Evolutionary conservation across 1,140 invertebrate genomes (phyloP), one percentile per base, ranked within the genome.

Genomic region (Hylaeus volcanicus): DNA sequence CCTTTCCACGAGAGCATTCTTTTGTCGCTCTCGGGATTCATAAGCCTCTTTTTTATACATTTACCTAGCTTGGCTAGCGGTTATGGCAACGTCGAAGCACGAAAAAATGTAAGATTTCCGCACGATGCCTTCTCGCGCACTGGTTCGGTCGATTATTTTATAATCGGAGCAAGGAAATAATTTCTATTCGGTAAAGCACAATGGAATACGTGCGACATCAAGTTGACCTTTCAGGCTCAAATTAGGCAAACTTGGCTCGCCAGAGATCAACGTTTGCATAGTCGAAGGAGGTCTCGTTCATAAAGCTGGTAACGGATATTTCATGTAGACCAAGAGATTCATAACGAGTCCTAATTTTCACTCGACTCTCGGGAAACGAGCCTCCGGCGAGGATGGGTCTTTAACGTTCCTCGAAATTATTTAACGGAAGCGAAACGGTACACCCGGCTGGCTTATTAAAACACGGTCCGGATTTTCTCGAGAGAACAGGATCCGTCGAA

Each of bases 381-480:
- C 65, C 45, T 37, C 65, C 15, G 11, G 5, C 45, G n/a, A n/a
- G n/a, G 8, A 41, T 55, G 15, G 15, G 37, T 61, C 15, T 15
- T 70, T 61, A 69, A 76, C 55, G 64, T 41, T 51, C 14, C 45
- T 41, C 45, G 45, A 60, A 53, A 78, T 71, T 78, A 78, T 78
- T 63, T 71, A 71, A 63, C 66, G 75, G 6, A 41, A 70, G 9
- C 43, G n/a, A 61, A 71, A 71, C 56, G 66, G 71, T 63, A 78
- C 56, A 70, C 75, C 55, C 41, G 8, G 51, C 53, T 41, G 26
- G 65, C 66, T 77, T 77, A 77, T 77, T 61, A 77, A 77, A 69
- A 45, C 56, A 11, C 9, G 74, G 64, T 37, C 45, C 15, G 43
- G 75, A 63, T 63, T 71, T 60, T 45, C 66, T 51, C 65, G 26